Percentiles rank a stretch among this genome's conserved stretches.
Conservation (phyloP, 2,113 vertebrate species). For the Piliocolobus tephrosceles region DNA sequence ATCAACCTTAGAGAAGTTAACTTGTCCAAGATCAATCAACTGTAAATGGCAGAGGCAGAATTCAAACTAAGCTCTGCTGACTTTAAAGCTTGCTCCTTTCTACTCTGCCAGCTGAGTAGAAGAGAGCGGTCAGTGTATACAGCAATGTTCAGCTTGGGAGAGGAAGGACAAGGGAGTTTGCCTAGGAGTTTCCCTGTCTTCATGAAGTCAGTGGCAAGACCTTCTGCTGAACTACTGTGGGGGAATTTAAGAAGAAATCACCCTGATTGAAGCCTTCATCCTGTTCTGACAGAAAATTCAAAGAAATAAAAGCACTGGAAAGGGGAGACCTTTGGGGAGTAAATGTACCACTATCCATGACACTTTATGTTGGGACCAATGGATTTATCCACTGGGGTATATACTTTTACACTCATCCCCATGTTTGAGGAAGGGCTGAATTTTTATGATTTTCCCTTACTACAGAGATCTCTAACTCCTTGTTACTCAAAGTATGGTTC, state of each 20-base stretch:
- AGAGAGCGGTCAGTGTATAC: neutral
- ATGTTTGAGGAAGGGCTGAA: neutral
- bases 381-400: neutral
- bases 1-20: neutral
- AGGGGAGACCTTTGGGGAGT: neutral
- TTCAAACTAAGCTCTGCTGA: neutral
- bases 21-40: neutral
- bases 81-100: neutral
- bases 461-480: neutral
- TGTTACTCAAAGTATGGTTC: neutral
- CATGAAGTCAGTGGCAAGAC: neutral
- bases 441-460: neutral
- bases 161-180: neutral
- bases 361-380: neutral
- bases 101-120: neutral
- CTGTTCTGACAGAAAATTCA: neutral
- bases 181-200: neutral
- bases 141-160: neutral
- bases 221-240: neutral
- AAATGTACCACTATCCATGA: neutral
- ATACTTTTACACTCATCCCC: neutral
- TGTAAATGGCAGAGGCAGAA: neutral
- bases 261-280: neutral
- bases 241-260: neutral
- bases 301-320: neutral